phyloP scores from a whole-genome alignment of 1,140 invertebrate genomes.

The Drosophila melanogaster region DNA sequence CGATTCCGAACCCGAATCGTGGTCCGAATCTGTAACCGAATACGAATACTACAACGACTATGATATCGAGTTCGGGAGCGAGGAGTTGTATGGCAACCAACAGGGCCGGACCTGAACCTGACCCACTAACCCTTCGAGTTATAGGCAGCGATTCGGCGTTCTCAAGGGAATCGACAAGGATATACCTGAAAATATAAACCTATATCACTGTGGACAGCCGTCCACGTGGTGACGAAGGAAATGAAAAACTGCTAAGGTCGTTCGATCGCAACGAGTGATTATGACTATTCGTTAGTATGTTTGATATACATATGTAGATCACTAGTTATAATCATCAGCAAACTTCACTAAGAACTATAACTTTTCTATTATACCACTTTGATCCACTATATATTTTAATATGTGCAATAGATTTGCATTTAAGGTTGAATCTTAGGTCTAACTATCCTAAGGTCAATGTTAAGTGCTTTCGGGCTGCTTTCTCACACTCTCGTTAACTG shows the following conservation, averaged over 20 bases:
- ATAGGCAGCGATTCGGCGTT: constrained; percentile 14
- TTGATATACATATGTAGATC: too few relatives aligned
- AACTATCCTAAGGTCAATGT: constrained; percentile 5
- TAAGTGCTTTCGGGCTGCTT: constrained; percentile 2
- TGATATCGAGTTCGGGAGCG: too few relatives aligned
- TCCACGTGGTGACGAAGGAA: too few relatives aligned
- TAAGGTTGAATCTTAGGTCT: neutral
- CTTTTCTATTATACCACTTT: too few relatives aligned
- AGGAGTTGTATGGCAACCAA: neutral
- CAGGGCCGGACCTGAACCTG: constrained; percentile 39
- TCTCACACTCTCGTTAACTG: constrained; percentile 4
- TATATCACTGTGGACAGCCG: neutral
- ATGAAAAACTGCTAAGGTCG: too few relatives aligned
- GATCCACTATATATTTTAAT: too few relatives aligned
- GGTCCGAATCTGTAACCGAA: constrained; percentile 15
- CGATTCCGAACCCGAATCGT: constrained; percentile 10
- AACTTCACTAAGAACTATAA: too few relatives aligned
- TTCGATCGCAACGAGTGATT: too few relatives aligned
- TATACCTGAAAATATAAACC: neutral
- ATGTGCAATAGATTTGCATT: neutral
- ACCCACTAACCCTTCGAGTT: constrained; percentile 31
- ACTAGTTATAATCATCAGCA: too few relatives aligned
- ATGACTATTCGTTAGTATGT: too few relatives aligned
- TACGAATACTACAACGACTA: neutral
- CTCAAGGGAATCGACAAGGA: neutral